Base-by-base conservation (phyloP, 2,888 invertebrate genomes). In the Epicampocera succincta region DNA sequence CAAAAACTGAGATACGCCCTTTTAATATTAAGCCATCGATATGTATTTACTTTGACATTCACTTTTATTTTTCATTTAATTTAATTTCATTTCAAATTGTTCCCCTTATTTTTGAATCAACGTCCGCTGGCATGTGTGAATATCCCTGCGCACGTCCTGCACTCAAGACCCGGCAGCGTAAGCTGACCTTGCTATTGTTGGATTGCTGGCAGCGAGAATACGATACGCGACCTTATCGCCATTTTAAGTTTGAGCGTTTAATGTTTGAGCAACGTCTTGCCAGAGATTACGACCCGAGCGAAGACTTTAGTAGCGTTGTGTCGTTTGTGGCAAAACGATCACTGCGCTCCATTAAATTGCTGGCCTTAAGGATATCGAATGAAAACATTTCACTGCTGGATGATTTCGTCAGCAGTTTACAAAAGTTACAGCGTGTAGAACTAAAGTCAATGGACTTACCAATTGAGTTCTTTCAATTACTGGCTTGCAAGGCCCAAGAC, bases 181-280 rank as follows among this genome's bases (percentile, higher is more conserved):
- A 50, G 19, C 73, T 88, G 17, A 85, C 85, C 0, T 6, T 80
- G 0, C 65, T 89, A 17, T 82, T 91, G 61, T 83, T 91, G 2
- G 85, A 88, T 19, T 90, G 89, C 63, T 91, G 91, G 91, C 90
- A 90, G 84, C 87, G 89, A 8, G 90, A 90, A 85, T 89, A 89
- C 66, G 89, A 88, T 61, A 66, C 79, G 38, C 85, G 89, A 1
- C 91, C 91, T 0, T 91, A 88, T 75, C 33, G 69, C 0, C 50
- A 86, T 69, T 89, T 91, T 58, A 76, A 84, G 65, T 86, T 91
- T 54, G 84, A 85, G 29, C 84, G 85, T n/a, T 72, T 84, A 54
- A 85, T 86, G 15, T 90, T 90, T 56, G 87, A 88, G 78, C 48
- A 87, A 13, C 88, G 88, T 48, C 86, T 90, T 80, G 42, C 76